Conservation (phyloP, 1,140 invertebrate genomes). For the Globodera rostochiensis region DNA sequence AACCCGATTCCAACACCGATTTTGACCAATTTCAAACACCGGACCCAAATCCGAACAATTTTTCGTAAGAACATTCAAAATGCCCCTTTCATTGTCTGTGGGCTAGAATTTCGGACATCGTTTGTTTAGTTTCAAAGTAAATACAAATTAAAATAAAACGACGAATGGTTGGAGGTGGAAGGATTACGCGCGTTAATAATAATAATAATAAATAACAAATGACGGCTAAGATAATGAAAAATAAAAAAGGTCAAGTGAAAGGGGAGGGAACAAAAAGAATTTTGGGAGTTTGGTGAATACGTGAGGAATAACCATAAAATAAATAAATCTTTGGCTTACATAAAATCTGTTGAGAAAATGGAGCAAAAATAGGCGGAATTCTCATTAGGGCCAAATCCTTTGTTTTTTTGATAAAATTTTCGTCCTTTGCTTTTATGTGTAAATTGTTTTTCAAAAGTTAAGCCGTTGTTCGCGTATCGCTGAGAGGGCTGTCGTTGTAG, state of each 20-base stretch:
- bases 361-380: too few species aligned
- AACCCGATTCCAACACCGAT: too few species aligned
- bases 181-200: not conserved
- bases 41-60: too few species aligned
- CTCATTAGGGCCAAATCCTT: too few species aligned
- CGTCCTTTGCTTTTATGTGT: too few species aligned
- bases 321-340: not conserved
- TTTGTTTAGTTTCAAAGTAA: not conserved
- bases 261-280: not conserved
- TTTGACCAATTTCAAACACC: too few species aligned
- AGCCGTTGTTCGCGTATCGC: constrained; percentile 4
- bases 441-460: not conserved
- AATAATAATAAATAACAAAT: not conserved
- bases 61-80: too few species aligned
- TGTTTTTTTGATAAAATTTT: too few species aligned
- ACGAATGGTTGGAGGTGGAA: not conserved
- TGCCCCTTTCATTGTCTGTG: too few species aligned
- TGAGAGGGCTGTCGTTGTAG: constrained; percentile 2
- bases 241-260: not conserved
- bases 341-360: too few species aligned
- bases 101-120: too few species aligned
- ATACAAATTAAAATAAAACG: not conserved
- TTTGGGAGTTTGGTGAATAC: not conserved
- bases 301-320: not conserved
- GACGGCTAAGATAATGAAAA: not conserved